Evolutionary conservation across 2,113 vertebrate genomes (phyloP), one percentile per base, ranked within the genome.

Genomic region (Datnioides undecimradiatus): DNA sequence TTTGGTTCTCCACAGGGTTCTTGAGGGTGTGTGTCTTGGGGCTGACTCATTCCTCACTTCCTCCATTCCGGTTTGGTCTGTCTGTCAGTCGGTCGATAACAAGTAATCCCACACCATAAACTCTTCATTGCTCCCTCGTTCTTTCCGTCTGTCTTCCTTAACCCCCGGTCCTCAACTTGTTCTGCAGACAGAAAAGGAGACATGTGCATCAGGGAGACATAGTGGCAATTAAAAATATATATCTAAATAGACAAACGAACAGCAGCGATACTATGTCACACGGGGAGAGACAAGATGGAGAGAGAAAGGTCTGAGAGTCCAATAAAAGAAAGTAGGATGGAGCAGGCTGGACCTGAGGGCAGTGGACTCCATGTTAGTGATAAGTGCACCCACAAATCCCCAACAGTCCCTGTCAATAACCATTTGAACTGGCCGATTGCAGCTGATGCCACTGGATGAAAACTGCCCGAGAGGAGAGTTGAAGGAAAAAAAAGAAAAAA

Each of bases 141-240:
- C 21, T 64, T 17, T 6, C 46, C n/a, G n/a, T 14, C 60, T 12
- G 49, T 34, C 21, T 21, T 75, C 43, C 54, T 89, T 93, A 95
- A 68, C 95, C 93, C 31, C 94, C 94, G 4, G 94, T 93, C 82
- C 91, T 94, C 88, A 94, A 69, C 93, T 94, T 93, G 83, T 87
- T 94, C 95, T 96, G 89, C 45, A 80, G 72, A 77, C 17, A 8
- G 46, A 51, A 73, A 66, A 58, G 58, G 67, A 49, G 52, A 34
- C 48, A 63, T 59, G 73, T n/a, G 76, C 23, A 40, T 83, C 16
- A 82, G 79, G 80, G 55, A 57, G 45, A 69, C 0, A 9, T 31
- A 55, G 27, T 38, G 19, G 6, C 23, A 34, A 74, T 62, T 23
- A 60, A 82, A 41, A 31, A 19, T 41, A 9, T 4, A 52, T 64